Evolutionary conservation across 2,797 vertebrate species (phyloP).

Genomic region (Oophaga sylvatica): DNA sequence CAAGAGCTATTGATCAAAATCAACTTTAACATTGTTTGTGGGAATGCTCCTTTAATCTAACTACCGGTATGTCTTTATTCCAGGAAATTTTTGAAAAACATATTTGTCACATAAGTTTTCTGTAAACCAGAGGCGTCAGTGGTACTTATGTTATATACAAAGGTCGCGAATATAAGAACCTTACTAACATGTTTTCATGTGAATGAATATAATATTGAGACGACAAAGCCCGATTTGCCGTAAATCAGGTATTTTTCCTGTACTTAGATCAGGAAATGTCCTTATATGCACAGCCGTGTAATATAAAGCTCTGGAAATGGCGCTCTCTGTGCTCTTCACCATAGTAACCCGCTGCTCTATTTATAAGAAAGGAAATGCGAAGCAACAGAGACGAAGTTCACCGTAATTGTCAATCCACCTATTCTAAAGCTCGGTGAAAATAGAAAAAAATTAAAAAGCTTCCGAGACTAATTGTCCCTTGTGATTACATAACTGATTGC

Average conservation of each 20-base stretch:
- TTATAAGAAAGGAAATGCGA: constrained; percentile 22
- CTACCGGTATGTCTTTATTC: too few species aligned
- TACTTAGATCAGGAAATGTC: constrained; percentile 26
- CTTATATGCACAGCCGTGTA: constrained; percentile 35
- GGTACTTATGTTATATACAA: neutral
- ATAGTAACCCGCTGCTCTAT: constrained; percentile 48
- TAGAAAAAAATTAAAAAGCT: constrained; percentile 56
- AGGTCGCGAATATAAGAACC: neutral
- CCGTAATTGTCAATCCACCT: constrained; percentile 47
- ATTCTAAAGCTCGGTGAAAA: constrained; percentile 61
- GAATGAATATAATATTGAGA: neutral
- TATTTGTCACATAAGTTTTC: neutral
- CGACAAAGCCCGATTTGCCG: neutral
- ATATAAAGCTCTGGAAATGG: constrained; percentile 56
- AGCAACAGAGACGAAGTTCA: constrained; percentile 50
- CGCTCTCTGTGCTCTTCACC: constrained; percentile 53
- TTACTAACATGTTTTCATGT: neutral
- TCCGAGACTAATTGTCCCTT: constrained; percentile 62
- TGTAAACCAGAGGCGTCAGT: neutral
- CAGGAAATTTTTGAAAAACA: neutral
- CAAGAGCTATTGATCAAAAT: too few species aligned
- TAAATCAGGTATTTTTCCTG: constrained; percentile 4
- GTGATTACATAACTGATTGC: constrained; percentile 66
- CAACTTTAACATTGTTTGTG: too few species aligned
- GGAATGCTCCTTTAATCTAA: too few species aligned